phyloP scores from a whole-genome alignment of 53 echinoderm and acorn worm genomes.

The Temnopleurus reevesii region DNA sequence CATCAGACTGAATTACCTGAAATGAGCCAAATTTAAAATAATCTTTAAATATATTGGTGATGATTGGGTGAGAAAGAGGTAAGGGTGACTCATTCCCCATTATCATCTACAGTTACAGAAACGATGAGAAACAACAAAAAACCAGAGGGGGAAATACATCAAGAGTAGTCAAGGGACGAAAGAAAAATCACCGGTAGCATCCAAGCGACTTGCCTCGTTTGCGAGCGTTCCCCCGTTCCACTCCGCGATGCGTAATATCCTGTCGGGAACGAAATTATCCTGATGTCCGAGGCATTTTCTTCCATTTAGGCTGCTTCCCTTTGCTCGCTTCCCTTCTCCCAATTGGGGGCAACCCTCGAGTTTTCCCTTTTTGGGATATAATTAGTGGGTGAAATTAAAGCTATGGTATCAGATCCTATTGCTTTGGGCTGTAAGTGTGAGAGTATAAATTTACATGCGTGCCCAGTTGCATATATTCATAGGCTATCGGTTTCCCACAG shows the following conservation, averaged over 20 bases:
- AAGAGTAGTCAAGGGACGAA: not conserved
- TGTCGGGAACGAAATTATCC: slow-evolving; percentile 41
- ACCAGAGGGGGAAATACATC: not conserved
- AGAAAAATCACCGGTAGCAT: slow-evolving; percentile 7
- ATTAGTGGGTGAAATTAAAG: slow-evolving; percentile 27
- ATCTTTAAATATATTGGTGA: not conserved
- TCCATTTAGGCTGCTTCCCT: slow-evolving; percentile 20
- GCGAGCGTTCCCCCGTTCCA: slow-evolving; percentile 41
- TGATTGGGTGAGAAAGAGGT: not conserved
- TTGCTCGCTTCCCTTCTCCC: slow-evolving; percentile 4
- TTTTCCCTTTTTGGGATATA: slow-evolving; percentile 28
- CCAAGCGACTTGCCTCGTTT: slow-evolving; percentile 3
- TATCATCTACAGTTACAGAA: slow-evolving; percentile 34
- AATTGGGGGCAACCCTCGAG: not conserved
- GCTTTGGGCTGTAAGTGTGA: not conserved
- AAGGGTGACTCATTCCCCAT: slow-evolving; percentile 6
- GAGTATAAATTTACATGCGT: not conserved
- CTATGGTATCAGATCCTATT: not conserved
- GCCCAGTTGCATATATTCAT: slow-evolving; percentile 32
- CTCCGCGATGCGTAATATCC: slow-evolving; percentile 52
- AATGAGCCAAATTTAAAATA: not conserved
- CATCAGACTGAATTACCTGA: not conserved
- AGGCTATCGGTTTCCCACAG: not conserved
- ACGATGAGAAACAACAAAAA: not conserved
- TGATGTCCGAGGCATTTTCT: slow-evolving; percentile 15